Conservation (phyloP, 2,797 vertebrate species). For the Cynodonichthys magdalenae region DNA sequence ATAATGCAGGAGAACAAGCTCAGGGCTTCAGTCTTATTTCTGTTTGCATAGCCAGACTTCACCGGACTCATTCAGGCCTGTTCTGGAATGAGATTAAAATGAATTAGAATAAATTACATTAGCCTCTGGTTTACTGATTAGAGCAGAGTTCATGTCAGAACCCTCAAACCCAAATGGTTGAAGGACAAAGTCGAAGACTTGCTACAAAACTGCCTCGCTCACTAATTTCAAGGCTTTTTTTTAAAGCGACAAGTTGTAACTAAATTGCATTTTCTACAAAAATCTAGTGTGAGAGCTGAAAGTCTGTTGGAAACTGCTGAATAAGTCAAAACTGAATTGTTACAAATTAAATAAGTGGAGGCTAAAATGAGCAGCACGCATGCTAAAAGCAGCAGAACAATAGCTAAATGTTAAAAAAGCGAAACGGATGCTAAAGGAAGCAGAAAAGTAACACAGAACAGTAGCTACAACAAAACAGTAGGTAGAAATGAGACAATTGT, state of each 20-base stretch:
- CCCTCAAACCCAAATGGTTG: slow-evolving; percentile 23
- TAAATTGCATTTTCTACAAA: neutral
- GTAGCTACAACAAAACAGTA: no score
- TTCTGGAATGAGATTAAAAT: slow-evolving; percentile 34
- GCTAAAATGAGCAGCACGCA: no score
- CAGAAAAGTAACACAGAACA: no score
- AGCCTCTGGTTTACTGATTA: slow-evolving; percentile 24
- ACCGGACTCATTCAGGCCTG: slow-evolving; percentile 19
- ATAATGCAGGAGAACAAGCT: slow-evolving; percentile 66
- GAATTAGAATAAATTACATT: slow-evolving; percentile 38
- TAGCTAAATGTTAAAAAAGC: no score
- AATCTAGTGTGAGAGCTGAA: neutral
- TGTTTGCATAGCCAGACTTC: slow-evolving; percentile 23
- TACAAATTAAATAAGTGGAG: no score
- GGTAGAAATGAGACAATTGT: no score
- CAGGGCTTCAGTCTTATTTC: slow-evolving; percentile 57
- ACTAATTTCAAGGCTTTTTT: slow-evolving; percentile 4
- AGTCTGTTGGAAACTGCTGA: no score
- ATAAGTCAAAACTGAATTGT: no score
- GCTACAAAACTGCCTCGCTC: slow-evolving; percentile 13
- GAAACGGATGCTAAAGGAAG: no score
- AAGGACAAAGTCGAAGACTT: slow-evolving; percentile 18
- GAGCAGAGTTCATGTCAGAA: slow-evolving; percentile 22
- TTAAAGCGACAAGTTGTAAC: neutral
- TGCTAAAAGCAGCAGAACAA: no score